A percentile compares a stretch with the other conserved stretches of the same genome.
phyloP scores from a whole-genome alignment of 2,888 invertebrate species.

The Mimas tiliae region DNA sequence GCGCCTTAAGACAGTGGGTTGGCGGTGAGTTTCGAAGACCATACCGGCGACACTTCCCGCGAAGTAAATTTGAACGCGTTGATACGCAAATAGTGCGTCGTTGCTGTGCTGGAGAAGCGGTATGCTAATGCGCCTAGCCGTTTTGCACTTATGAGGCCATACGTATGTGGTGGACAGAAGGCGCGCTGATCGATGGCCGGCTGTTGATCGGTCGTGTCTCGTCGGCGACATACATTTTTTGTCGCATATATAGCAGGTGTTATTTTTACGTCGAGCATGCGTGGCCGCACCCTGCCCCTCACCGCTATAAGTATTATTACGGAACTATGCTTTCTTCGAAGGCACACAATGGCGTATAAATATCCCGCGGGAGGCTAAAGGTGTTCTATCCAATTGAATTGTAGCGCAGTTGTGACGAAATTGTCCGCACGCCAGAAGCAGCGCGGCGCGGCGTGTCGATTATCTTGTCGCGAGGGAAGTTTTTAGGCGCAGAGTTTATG shows the following conservation, averaged over 20 bases:
- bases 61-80: constrained; percentile 47
- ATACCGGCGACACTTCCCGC: constrained; percentile 27
- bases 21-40: constrained; percentile 32
- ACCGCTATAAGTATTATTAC: constrained; percentile 39
- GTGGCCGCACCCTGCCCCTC: not conserved
- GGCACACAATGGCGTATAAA: constrained; percentile 11
- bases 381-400: constrained; percentile 20
- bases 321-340: constrained; percentile 4
- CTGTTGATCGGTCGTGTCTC: constrained; percentile 42
- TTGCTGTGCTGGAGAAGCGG: constrained; percentile 56
- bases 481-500: constrained; percentile 7
- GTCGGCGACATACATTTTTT: constrained; percentile 49
- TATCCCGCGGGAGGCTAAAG: not conserved
- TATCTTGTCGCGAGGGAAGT: constrained; percentile 13
- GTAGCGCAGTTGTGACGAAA: constrained; percentile 13
- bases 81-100: constrained; percentile 76
- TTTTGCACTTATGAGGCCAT: constrained; percentile 38
- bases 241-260: constrained; percentile 47
- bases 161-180: constrained; percentile 42
- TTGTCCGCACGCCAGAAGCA: constrained; percentile 4
- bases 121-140: constrained; percentile 59
- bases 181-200: constrained; percentile 44
- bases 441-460: not conserved
- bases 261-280: constrained; percentile 1
- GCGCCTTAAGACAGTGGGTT: constrained; percentile 38